Conservation (phyloP, 2,113 vertebrate genomes). For the Rhabdornis inornatus region DNA sequence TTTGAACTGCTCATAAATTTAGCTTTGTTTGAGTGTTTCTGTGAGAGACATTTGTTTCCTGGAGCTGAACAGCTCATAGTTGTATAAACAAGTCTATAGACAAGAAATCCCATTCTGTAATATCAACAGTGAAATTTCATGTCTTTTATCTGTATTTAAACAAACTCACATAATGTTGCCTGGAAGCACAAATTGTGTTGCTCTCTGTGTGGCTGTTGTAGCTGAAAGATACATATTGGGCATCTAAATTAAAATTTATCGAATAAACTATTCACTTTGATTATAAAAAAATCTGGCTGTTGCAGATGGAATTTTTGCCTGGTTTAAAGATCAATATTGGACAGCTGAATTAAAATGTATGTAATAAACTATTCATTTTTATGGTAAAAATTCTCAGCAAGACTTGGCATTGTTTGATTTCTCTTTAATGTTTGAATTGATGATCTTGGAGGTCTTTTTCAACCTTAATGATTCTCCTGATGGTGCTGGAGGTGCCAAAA, state of each 20-base stretch:
- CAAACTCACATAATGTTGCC: background rate
- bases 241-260: background rate
- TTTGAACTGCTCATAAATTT: background rate
- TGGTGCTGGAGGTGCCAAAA: background rate
- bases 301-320: background rate
- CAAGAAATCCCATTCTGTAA: background rate
- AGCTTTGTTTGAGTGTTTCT: background rate
- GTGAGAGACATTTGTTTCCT: background rate
- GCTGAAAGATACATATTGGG: background rate
- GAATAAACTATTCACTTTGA: background rate
- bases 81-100: background rate
- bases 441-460: background rate
- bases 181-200: background rate
- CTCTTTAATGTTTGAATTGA: background rate
- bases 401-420: background rate
- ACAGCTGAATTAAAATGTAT: background rate
- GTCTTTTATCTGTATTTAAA: background rate
- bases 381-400: background rate
- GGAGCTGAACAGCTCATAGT: background rate
- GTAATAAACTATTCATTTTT: background rate
- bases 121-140: background rate
- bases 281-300: background rate
- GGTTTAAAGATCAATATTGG: background rate
- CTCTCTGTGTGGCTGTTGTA: background rate
- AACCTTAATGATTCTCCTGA: background rate